Percentiles rank a stretch among this genome's conserved stretches.
Conservation (phyloP, 2,113 vertebrate species). For the Halichoerus grypus region DNA sequence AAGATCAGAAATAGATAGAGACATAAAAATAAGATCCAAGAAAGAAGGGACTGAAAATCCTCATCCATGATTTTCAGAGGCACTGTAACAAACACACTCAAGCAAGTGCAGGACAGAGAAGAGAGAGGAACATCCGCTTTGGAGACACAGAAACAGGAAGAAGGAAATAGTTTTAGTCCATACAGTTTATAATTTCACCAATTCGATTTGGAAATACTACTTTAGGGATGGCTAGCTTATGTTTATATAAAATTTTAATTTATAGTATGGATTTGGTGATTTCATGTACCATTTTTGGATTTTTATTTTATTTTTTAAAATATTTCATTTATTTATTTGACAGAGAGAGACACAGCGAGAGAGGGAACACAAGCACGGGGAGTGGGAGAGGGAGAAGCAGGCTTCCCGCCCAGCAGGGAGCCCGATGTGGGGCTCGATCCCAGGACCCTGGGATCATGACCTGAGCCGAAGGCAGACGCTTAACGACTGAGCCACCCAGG, state of each 20-base stretch:
- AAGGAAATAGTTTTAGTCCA: background rate
- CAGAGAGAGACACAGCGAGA: too few species aligned
- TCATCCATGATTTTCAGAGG: background rate
- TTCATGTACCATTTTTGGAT: background rate
- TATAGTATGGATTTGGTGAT: background rate
- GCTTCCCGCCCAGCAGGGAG: too few species aligned
- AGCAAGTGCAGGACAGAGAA: background rate
- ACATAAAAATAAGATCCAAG: background rate
- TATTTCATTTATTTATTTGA: too few species aligned
- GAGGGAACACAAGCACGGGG: too few species aligned
- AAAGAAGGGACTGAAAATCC: background rate
- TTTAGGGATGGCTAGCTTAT: background rate
- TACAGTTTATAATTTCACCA: background rate
- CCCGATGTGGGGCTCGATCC: too few species aligned
- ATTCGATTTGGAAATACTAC: background rate
- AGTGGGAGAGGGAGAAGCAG: too few species aligned
- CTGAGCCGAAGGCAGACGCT: too few species aligned
- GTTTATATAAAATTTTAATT: background rate
- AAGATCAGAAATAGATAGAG: background rate
- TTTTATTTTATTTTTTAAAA: background rate
- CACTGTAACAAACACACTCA: too few species aligned
- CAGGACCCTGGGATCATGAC: too few species aligned
- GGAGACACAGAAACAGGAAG: background rate
- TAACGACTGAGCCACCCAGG: too few species aligned
- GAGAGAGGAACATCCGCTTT: background rate